Evolutionary conservation across 2,888 invertebrate species (phyloP), one percentile per base, ranked within the genome.

Genomic region (Globia sparganii): DNA sequence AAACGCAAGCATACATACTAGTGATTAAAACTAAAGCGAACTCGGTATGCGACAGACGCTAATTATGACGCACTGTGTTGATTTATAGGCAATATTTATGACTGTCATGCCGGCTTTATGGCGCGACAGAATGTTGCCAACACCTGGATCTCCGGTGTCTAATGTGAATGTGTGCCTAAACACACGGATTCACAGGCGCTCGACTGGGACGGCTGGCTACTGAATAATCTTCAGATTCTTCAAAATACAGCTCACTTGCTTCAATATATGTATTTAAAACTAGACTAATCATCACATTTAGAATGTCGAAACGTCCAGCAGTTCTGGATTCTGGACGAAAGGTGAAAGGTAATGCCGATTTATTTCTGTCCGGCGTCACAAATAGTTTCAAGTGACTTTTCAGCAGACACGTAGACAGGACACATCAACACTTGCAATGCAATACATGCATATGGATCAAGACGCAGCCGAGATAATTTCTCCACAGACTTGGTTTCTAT

Each of bases 61-160:
- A 83, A 79, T 80, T 80, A 79, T 71, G 77, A 76, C 62, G 74
- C 77, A 69, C 62, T 66, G 73, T 64, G 74, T 83, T 75, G 75
- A 83, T 86, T 75, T 79, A 80, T 49, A 68, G n/a, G 37, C 62
- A 49, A 65, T 69, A 72, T 66, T 78, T 78, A 73, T 58, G 66
- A 76, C 46, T n/a, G 25, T 43, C 71, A 77, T 73, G 56, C 61
- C 37, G 53, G 67, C 49, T 86, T 72, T 69, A 64, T 69, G 62
- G 43, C 58, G 46, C 61, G 53, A 25, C 40, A 69, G 69, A 62
- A 70, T 67, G 46, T 58, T 69, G 72, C 40, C 85, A 70, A 70
- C 62, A 84, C 74, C 85, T 84, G 66, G 69, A 75, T 37, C 13
- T 37, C 21, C n/a, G 11, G 37, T 13, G 15, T 69, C n/a, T 6